Evolutionary conservation across 2,113 vertebrate genomes (phyloP).

Genomic region (Centrocercus urophasianus): DNA sequence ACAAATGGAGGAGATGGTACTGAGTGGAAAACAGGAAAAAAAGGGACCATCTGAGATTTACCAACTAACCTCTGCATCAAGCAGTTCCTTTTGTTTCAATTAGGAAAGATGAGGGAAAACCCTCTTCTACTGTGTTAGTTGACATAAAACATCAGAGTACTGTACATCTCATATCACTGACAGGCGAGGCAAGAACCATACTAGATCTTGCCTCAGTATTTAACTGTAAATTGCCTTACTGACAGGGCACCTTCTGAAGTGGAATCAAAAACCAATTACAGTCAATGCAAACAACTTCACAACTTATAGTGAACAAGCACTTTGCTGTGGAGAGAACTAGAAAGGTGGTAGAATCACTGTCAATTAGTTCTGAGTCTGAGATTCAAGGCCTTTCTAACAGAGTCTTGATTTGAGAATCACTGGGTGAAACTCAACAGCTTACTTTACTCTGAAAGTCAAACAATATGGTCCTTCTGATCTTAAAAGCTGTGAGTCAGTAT

Average conservation of each 20-base stretch:
- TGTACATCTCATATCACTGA: background rate
- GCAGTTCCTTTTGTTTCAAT: background rate
- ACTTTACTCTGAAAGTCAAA: conserved; percentile 59
- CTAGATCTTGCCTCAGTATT: background rate
- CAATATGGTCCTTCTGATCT: background rate
- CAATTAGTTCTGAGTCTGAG: background rate
- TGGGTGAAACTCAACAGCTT: conserved; percentile 3
- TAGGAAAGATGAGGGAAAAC: background rate
- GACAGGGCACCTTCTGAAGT: background rate
- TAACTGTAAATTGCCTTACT: background rate
- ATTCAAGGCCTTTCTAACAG: background rate
- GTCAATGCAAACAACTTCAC: background rate
- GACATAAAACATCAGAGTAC: background rate
- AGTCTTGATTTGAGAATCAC: background rate
- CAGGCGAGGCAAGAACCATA: background rate
- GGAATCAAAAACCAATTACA: background rate
- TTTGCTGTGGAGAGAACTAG: background rate
- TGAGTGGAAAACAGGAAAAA: background rate
- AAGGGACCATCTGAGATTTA: background rate
- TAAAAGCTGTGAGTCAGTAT: conserved; percentile 39
- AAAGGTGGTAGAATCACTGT: background rate
- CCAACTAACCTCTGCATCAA: background rate
- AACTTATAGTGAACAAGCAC: background rate
- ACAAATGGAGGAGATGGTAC: background rate
- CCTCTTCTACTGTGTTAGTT: background rate